Percentiles rank a stretch among this genome's conserved stretches.
These are phyloP conservation scores for Pogona vitticeps DNA, from an alignment of 2,113 vertebrate species.

Conservation along the genomic window DNA sequence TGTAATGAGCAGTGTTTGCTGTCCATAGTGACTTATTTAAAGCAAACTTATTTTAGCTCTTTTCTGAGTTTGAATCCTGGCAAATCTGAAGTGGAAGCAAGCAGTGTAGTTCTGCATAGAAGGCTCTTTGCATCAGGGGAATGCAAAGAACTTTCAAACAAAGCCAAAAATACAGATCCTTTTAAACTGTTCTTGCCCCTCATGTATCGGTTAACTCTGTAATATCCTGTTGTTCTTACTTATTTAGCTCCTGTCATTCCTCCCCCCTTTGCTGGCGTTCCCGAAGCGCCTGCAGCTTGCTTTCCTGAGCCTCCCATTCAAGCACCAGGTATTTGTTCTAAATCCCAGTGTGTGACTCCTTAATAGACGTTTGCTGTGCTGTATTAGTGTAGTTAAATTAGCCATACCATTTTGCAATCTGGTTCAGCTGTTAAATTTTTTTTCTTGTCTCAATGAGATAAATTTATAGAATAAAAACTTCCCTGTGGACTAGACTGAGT, in stretches of 20 bases:
- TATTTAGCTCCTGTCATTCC: conserved; percentile 46
- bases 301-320: conserved; percentile 20
- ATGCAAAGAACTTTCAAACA: neutral
- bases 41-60: neutral
- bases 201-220: rapidly evolving
- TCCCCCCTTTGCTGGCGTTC: conserved; percentile 9
- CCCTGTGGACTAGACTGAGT: neutral
- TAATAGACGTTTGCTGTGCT: conserved; percentile 44
- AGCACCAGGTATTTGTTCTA: conserved; percentile 54
- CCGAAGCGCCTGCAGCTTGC: conserved; percentile 38
- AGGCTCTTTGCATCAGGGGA: neutral
- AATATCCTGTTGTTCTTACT: conserved; percentile 29
- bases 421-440: neutral
- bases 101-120: neutral
- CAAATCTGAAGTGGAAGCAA: neutral
- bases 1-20: neutral
- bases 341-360: conserved; percentile 1
- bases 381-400: conserved; percentile 33
- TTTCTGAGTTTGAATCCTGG: no score
- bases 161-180: neutral
- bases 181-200: neutral
- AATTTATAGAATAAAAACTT: neutral
- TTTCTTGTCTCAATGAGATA: neutral
- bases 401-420: conserved; percentile 8
- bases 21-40: rapidly evolving